Percentiles rank a stretch among this genome's conserved stretches.
These are phyloP conservation scores for Ctenoplectra terminalis DNA, from an alignment of 1,140 invertebrate genomes.

Conservation along the genomic window DNA sequence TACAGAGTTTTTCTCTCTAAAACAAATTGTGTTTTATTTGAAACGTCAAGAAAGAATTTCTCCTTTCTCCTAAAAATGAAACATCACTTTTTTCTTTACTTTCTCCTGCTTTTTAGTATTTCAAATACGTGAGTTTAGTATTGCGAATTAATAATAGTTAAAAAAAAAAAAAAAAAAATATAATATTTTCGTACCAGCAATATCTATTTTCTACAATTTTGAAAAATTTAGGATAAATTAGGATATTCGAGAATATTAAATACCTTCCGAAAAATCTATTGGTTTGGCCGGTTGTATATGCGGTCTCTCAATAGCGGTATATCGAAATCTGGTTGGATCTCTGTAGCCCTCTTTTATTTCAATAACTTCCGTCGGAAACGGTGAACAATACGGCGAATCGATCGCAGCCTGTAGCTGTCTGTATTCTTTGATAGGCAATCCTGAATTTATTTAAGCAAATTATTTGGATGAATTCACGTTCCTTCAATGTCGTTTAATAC, in stretches of 20 bases:
- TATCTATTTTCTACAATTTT: background rate
- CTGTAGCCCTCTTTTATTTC: slow-evolving; percentile 78
- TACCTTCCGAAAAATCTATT: slow-evolving; percentile 76
- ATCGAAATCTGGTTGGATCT: slow-evolving; percentile 81
- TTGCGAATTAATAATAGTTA: too few relatives aligned
- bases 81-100: too few relatives aligned
- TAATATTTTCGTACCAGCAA: background rate
- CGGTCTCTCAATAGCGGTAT: slow-evolving; percentile 75
- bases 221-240: background rate
- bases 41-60: too few relatives aligned
- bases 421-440: slow-evolving; percentile 74
- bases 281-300: slow-evolving; percentile 77
- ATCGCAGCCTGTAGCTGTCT: slow-evolving; percentile 78
- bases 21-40: background rate
- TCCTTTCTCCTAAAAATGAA: too few relatives aligned
- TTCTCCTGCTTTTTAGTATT: too few relatives aligned
- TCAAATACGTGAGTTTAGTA: too few relatives aligned
- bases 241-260: background rate
- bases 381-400: slow-evolving; percentile 78
- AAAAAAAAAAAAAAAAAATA: background rate
- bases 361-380: slow-evolving; percentile 74
- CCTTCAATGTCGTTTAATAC: slow-evolving; percentile 68
- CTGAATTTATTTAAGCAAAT: slow-evolving; percentile 57
- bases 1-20: background rate
- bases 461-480: slow-evolving; percentile 4